Conservation (phyloP, 2,113 vertebrate species). For the Aptenodytes forsteri region DNA sequence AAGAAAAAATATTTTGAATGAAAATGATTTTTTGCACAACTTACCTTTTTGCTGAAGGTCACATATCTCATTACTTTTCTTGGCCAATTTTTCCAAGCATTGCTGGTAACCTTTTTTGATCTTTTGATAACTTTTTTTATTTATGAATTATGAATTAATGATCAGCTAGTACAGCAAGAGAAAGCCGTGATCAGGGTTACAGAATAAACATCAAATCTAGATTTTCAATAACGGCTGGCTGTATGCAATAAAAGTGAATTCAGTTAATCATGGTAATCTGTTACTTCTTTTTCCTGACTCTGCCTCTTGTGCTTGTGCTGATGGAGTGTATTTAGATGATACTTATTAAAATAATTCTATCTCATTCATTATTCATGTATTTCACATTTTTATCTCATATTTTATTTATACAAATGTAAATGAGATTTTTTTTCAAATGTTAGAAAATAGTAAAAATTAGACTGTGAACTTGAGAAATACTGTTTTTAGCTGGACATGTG, state of each 20-base stretch:
- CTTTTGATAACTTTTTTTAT: not conserved
- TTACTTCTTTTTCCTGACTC: not conserved
- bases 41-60: not conserved
- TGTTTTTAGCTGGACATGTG: not conserved
- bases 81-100: not conserved
- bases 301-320: not conserved
- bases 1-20: not conserved
- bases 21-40: not conserved
- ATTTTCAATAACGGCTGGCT: not conserved
- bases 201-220: not conserved
- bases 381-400: not conserved
- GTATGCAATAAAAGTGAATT: not conserved
- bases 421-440: not conserved
- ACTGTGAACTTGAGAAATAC: not conserved
- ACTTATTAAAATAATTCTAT: not conserved
- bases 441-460: not conserved
- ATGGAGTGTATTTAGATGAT: not conserved
- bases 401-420: not conserved
- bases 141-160: not conserved
- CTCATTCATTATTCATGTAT: not conserved
- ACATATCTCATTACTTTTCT: not conserved
- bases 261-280: not conserved
- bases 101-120: not conserved
- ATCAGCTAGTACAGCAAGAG: not conserved
- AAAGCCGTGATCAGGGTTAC: not conserved